Evolutionary conservation across 2,888 invertebrate genomes (phyloP).

Genomic region (Pterostichus madidus): DNA sequence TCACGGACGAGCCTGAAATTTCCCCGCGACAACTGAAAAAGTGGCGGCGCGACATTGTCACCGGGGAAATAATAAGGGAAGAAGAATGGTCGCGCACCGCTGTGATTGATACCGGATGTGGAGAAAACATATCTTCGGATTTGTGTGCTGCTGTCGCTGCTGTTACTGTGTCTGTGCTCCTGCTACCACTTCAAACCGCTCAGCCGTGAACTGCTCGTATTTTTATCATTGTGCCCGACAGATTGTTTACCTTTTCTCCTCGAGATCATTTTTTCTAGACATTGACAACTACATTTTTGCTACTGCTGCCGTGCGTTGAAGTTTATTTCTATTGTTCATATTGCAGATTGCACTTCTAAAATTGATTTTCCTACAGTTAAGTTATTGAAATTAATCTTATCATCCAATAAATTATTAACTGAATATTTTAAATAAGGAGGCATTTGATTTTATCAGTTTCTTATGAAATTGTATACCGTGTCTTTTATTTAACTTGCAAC

Average conservation of each 20-base stretch:
- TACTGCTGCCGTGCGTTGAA: not conserved
- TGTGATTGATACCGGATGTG: slow-evolving; percentile 62
- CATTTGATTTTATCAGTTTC: too few relatives aligned
- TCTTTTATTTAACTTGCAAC: too few relatives aligned
- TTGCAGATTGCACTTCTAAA: too few relatives aligned
- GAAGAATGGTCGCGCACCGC: slow-evolving; percentile 71
- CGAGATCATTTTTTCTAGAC: not conserved
- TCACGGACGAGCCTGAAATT: slow-evolving; percentile 50
- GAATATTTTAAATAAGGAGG: too few relatives aligned
- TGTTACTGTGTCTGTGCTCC: too few relatives aligned
- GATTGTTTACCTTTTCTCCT: slow-evolving; percentile 27
- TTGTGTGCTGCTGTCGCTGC: not conserved
- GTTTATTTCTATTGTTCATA: too few relatives aligned
- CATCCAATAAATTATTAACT: too few relatives aligned
- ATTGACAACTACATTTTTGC: slow-evolving; percentile 23
- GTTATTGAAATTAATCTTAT: too few relatives aligned
- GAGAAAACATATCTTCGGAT: slow-evolving; percentile 45
- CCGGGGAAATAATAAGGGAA: slow-evolving; percentile 72
- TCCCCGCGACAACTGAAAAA: slow-evolving; percentile 56
- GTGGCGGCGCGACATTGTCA: slow-evolving; percentile 49
- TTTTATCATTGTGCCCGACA: slow-evolving; percentile 28
- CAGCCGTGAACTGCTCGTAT: slow-evolving; percentile 21
- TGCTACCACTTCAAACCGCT: not conserved
- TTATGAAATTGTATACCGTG: too few relatives aligned
- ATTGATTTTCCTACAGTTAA: too few relatives aligned